Base-by-base conservation (phyloP, 2,888 invertebrate species). In the Hybos culiciformis region DNA sequence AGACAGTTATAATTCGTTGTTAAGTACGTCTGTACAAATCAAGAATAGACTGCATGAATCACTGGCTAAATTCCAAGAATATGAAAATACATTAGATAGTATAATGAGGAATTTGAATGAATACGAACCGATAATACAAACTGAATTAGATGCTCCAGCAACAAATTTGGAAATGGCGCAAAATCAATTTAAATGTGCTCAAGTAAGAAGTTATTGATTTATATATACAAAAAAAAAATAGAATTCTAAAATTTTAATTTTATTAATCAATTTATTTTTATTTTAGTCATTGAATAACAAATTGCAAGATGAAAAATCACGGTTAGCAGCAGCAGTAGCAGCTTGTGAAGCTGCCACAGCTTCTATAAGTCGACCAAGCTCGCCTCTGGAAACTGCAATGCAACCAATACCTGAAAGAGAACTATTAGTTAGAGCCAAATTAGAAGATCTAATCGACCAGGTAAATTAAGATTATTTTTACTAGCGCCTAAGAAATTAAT, bases 321-420 rank as follows among this genome's bases (percentile, higher is more conserved):
- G 90, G 1, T 70, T 94, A 3, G 83, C 85, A 0, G 71, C 83
- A 0, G 91, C 93, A 0, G 85, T 91, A 2, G 91, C 92, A 53
- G 90, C 90, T 1, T 94, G 93, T 59, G 90, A 91, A 56, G 90
- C 90, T 3, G 91, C 91, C 0, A 86, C 90, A 0, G 87, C 91
- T 2, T 88, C 87, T 1, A 84, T 92, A 19, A 91, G 91, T 41
- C 73, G 91, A 5, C 91, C 92, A 0, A 84, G 87, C 29, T 90
- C 90, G 42, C 91, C 91, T 1, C 77, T 88, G 41, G 91, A 92
- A 62, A 77, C 81, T 1, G 79, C 86, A 12, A 82, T 87, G 37
- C 80, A 87, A 47, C 85, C 87, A 14, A 78, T 90, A 49, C 90
- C 91, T 9, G 80, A 83, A 44, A 74, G 80, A 45, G 93, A 93